Conservation (phyloP, 2,113 vertebrate species). For the Heterochromis multidens region DNA sequence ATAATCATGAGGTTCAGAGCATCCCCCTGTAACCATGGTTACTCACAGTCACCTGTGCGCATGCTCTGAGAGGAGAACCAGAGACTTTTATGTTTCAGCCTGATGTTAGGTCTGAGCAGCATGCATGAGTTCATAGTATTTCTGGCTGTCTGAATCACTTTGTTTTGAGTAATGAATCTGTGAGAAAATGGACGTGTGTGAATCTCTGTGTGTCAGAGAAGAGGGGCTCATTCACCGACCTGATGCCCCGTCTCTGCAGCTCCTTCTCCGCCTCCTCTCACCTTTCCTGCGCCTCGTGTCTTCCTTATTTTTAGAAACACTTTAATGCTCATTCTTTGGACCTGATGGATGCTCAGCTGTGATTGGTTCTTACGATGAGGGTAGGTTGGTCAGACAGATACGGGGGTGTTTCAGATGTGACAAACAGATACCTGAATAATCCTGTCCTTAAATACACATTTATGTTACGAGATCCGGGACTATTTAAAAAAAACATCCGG, state of each 20-base stretch:
- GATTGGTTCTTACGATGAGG: not conserved
- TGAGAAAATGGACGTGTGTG: not conserved
- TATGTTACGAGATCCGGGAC: not conserved
- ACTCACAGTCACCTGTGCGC: not conserved
- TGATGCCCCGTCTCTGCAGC: not conserved
- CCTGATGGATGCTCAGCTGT: not conserved
- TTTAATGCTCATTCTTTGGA: not conserved
- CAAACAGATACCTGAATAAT: not conserved
- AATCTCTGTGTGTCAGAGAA: not conserved
- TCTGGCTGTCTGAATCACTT: fast-evolving
- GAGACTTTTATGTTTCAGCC: too few species aligned
- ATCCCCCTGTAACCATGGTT: not conserved
- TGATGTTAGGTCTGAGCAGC: fast-evolving
- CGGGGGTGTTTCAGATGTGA: not conserved
- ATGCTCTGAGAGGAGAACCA: too few species aligned
- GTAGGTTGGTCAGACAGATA: not conserved
- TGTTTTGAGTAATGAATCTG: not conserved
- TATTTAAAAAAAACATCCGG: not conserved
- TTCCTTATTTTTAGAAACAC: not conserved
- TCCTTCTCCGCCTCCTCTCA: not conserved
- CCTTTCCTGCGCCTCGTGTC: not conserved
- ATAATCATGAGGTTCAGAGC: not conserved
- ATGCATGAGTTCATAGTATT: fast-evolving
- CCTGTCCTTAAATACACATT: not conserved
- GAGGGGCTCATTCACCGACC: not conserved